Percentiles rank a stretch among this genome's conserved stretches.
These are phyloP conservation scores for Lepidurus couesii DNA, from an alignment of 1,140 invertebrate species.

Conservation along the genomic window DNA sequence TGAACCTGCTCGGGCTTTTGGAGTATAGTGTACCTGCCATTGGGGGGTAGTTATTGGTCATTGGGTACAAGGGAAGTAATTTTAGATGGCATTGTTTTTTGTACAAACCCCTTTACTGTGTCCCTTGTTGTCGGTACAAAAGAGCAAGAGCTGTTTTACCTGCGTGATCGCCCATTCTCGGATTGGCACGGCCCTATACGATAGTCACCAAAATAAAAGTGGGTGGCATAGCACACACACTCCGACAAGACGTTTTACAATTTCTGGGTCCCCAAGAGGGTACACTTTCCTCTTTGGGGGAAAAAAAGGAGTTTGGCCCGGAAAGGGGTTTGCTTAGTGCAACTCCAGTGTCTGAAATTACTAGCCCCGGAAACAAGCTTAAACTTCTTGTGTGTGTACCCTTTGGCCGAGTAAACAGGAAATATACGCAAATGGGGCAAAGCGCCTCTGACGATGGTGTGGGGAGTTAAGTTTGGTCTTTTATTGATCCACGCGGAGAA, in stretches of 20 bases:
- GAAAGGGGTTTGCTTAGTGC: background rate
- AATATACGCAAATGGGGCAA: background rate
- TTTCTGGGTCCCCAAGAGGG: too few species aligned
- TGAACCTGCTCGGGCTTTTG: too few species aligned
- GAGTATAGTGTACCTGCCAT: too few species aligned
- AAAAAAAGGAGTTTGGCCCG: too few species aligned
- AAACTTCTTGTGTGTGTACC: background rate
- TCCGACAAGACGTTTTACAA: background rate
- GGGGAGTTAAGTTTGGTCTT: conserved; percentile 10
- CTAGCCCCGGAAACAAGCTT: background rate
- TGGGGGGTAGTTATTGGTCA: too few species aligned
- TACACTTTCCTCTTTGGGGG: too few species aligned
- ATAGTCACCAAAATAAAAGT: background rate
- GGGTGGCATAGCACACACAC: background rate
- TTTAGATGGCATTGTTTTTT: background rate
- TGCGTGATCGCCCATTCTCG: conserved; percentile 12
- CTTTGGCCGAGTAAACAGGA: background rate
- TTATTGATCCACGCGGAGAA: background rate
- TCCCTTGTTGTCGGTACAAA: background rate
- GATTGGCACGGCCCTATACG: background rate
- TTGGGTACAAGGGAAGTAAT: background rate
- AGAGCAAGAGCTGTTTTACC: conserved; percentile 2
- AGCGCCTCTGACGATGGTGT: background rate
- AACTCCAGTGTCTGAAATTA: background rate
- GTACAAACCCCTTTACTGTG: background rate